Evolutionary conservation across 2,113 vertebrate genomes (phyloP).

Genomic region (Loxodonta africana): DNA sequence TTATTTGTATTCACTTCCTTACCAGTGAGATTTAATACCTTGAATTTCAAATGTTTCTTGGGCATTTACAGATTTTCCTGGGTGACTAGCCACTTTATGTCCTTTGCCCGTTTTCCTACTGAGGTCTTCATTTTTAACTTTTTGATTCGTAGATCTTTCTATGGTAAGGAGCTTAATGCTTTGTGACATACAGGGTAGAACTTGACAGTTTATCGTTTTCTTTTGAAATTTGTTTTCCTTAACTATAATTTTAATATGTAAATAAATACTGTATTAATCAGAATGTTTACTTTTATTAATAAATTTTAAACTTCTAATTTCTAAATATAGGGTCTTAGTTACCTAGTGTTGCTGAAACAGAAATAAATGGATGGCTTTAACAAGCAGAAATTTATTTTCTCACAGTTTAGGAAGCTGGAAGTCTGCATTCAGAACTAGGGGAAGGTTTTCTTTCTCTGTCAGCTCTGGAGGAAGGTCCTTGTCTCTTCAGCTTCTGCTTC

Average conservation of each 20-base stretch:
- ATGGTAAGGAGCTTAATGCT: background rate
- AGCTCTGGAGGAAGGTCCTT: background rate
- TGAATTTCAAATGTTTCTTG: background rate
- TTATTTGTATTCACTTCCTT: background rate
- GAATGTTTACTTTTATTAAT: background rate
- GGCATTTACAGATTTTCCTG: background rate
- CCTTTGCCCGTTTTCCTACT: background rate
- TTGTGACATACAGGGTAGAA: background rate
- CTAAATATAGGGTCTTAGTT: background rate
- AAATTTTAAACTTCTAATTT: background rate
- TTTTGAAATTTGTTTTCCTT: background rate
- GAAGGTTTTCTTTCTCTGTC: no score
- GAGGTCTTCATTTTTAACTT: background rate
- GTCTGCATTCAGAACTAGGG: background rate
- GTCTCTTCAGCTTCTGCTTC: background rate
- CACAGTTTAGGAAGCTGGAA: background rate
- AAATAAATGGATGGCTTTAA: background rate
- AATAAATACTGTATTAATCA: background rate
- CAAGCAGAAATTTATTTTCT: background rate
- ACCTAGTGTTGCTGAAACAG: background rate
- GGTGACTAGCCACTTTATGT: background rate
- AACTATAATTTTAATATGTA: background rate
- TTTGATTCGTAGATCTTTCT: background rate
- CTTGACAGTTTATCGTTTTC: constrained; percentile 26
- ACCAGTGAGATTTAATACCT: background rate